These are phyloP conservation scores for Venusia cambrica DNA, from an alignment of 2,888 invertebrate species.

Conservation along the genomic window DNA sequence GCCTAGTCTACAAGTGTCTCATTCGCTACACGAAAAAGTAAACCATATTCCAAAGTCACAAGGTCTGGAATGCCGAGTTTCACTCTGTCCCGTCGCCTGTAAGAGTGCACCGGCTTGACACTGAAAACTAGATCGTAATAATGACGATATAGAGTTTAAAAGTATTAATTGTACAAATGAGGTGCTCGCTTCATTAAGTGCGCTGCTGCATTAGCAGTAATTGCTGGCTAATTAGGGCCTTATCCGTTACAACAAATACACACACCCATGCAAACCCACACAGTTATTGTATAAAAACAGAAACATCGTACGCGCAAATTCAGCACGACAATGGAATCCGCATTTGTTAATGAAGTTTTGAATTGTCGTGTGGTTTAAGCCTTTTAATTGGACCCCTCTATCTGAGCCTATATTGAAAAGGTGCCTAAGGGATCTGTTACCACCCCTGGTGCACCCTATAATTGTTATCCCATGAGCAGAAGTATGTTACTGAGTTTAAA, in stretches of 20 bases:
- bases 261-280: constrained; percentile 23
- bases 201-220: constrained; percentile 63
- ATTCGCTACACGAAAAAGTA: constrained; percentile 1
- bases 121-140: constrained; percentile 12
- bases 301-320: constrained; percentile 3
- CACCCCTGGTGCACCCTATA: no score
- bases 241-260: constrained; percentile 53
- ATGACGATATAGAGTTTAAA: constrained; percentile 4
- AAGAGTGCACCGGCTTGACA: constrained; percentile 12
- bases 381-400: no score
- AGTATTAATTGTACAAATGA: constrained; percentile 39
- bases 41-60: constrained; percentile 1
- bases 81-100: constrained; percentile 6
- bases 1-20: neutral
- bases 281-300: neutral
- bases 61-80: constrained; percentile 1
- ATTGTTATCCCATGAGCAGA: no score
- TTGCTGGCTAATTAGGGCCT: constrained; percentile 66
- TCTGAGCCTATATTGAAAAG: no score
- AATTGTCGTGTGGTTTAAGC: no score
- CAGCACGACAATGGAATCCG: constrained; percentile 9
- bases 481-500: no score
- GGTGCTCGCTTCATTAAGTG: constrained; percentile 55
- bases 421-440: no score
- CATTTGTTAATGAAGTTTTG: constrained; percentile 11